Base-by-base conservation (phyloP, 2,113 vertebrate genomes). In the Cephalopholis sonnerati region DNA sequence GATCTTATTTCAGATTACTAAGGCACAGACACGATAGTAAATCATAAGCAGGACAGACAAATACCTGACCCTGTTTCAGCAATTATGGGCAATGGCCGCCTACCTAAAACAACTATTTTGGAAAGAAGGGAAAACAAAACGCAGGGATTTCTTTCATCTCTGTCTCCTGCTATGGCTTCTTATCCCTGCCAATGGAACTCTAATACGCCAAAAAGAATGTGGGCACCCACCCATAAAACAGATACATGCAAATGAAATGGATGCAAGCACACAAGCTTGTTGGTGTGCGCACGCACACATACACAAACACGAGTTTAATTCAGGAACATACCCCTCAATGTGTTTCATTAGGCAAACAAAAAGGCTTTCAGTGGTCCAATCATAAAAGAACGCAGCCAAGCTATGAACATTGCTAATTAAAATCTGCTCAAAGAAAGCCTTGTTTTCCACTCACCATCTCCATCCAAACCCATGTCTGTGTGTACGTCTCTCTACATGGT, bases 341-440 rank as follows among this genome's bases (percentile, higher is more conserved):
- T 89, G 90, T 94, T 94, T 93, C 89, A 91, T 93, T 87, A 92
- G 89, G 77, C 79, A 91, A 92, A 93, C 93, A 93, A 94, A 94
- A 94, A 92, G 89, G 69, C 92, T 93, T 93, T 93, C 92, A 91
- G 88, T 75, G 90, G 89, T 82, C 84, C 91, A 92, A 93, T 93
- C 91, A 93, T 93, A 94, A 95, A 93, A 93, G 79, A 85, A 74
- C 51, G 58, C 77, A 77, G 93, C 93, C 92, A 93, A 91, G 87
- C 92, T 93, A 92, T 89, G 90, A 94, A 93, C 89, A 85, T 93
- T 93, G 90, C 90, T 93, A 94, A 94, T 94, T 92, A 94, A 93
- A 94, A 89, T 85, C 53, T 53, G 83, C 84, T 93, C 90, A 94
- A 95, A 93, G 92, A 93, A 93, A 92, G 89, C 87, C 86, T 93